Evolutionary conservation across 1,140 invertebrate species (phyloP).

Genomic region (Euura lappo): DNA sequence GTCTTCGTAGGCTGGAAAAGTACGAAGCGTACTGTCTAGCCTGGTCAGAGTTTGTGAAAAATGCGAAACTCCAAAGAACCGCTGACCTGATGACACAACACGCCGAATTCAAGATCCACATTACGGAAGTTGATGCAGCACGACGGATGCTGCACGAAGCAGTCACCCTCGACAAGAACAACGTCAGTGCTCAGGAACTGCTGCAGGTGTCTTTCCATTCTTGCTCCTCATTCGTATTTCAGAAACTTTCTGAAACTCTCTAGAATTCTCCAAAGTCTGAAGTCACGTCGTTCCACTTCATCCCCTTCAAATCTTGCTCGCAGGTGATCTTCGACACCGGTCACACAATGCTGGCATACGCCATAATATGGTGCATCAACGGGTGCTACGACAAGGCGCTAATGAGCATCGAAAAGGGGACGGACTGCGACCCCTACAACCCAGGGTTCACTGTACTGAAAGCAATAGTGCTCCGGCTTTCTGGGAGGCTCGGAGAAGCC

Average conservation of each 20-base stretch:
- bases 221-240: no score
- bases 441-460: constrained; percentile 33
- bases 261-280: no score
- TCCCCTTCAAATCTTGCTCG: background rate
- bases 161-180: constrained; percentile 18
- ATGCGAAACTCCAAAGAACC: background rate
- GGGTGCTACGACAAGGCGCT: constrained; percentile 32
- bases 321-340: constrained; percentile 25
- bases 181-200: constrained; percentile 22
- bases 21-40: constrained; percentile 27
- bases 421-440: constrained; percentile 34
- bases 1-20: constrained; percentile 21
- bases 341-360: constrained; percentile 19
- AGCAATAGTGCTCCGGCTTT: constrained; percentile 27
- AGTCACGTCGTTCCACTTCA: no score
- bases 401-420: constrained; percentile 15
- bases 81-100: constrained; percentile 21
- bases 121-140: constrained; percentile 24
- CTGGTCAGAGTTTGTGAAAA: constrained; percentile 25
- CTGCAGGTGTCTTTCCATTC: constrained; percentile 19
- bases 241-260: no score
- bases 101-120: constrained; percentile 31
- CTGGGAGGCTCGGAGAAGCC: constrained; percentile 28
- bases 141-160: constrained; percentile 29
- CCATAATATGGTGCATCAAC: constrained; percentile 29